A percentile compares a stretch with the other conserved stretches of the same genome.
Conservation (phyloP, 2,888 invertebrate species). For the Lasiommata megera region DNA sequence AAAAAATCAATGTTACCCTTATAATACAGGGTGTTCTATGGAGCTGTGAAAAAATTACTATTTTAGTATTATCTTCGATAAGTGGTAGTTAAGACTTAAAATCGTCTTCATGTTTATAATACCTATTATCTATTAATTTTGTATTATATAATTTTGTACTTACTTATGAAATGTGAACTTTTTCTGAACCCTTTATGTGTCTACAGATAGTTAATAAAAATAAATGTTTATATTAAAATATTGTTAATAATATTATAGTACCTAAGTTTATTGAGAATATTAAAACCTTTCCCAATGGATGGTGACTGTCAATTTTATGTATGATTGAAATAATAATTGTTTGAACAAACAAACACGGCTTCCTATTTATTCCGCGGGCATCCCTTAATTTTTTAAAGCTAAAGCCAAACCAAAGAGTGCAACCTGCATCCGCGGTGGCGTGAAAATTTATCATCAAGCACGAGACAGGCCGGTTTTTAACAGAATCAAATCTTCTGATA, state of each 20-base stretch:
- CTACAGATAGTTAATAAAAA: slow-evolving; percentile 21
- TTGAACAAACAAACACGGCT: neutral
- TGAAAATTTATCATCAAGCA: too few relatives aligned
- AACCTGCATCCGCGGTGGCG: too few relatives aligned
- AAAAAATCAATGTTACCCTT: slow-evolving; percentile 8
- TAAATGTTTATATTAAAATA: slow-evolving; percentile 27
- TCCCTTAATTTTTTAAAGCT: neutral
- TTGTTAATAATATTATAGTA: slow-evolving; percentile 19
- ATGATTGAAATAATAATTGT: slow-evolving; percentile 16
- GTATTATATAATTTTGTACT: slow-evolving; percentile 25
- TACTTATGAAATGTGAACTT: slow-evolving; percentile 11
- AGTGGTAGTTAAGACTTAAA: neutral
- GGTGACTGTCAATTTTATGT: slow-evolving; percentile 19
- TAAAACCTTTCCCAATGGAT: slow-evolving; percentile 6
- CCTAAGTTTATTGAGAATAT: slow-evolving; percentile 7
- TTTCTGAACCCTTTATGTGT: slow-evolving; percentile 24
- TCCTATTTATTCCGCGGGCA: neutral
- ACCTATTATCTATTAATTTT: slow-evolving; percentile 6
- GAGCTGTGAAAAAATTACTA: slow-evolving; percentile 25
- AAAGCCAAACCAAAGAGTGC: too few relatives aligned
- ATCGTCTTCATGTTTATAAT: slow-evolving; percentile 20
- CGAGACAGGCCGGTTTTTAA: too few relatives aligned
- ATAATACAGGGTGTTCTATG: slow-evolving; percentile 22
- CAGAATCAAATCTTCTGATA: too few relatives aligned
- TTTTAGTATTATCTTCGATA: slow-evolving; percentile 13